Percentiles rank a stretch among this genome's conserved stretches.
These are phyloP conservation scores for Tenthredo amoena DNA, from an alignment of 2,888 invertebrate species.

Conservation along the genomic window DNA sequence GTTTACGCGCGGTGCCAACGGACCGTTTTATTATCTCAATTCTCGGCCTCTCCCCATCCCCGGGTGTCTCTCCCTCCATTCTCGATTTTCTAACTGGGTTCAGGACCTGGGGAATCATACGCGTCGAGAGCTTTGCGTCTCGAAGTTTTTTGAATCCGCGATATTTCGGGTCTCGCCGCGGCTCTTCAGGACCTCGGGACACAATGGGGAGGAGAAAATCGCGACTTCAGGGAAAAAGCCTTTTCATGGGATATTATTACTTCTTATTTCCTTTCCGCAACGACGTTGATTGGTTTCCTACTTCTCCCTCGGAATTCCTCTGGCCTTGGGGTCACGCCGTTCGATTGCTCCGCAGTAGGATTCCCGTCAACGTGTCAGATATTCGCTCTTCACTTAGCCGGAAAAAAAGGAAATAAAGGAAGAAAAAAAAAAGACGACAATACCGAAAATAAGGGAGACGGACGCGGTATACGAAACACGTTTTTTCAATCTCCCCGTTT, in stretches of 20 bases:
- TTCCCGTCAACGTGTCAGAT: constrained; percentile 28
- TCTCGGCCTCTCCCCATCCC: not conserved
- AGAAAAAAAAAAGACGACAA: constrained; percentile 26
- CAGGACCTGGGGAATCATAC: not conserved
- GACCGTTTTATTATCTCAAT: constrained; percentile 70
- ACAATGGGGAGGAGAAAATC: not conserved
- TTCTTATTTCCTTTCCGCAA: constrained; percentile 29
- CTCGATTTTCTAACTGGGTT: not conserved
- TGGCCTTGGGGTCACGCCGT: not conserved
- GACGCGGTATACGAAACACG: constrained; percentile 62
- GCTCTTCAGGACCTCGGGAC: not conserved
- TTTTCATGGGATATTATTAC: constrained; percentile 12
- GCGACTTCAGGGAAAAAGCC: not conserved
- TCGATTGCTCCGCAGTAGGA: constrained; percentile 4
- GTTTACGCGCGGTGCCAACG: constrained; percentile 67
- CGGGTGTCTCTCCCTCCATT: not conserved
- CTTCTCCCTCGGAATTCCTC: constrained; percentile 4
- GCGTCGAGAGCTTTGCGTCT: not conserved
- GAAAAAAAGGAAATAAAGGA: constrained; percentile 35
- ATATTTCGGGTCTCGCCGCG: not conserved
- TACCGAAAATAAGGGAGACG: constrained; percentile 14
- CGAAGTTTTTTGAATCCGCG: not conserved
- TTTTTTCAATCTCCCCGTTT: constrained; percentile 75
- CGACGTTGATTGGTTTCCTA: constrained; percentile 31
- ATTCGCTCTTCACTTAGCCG: constrained; percentile 23